Conservation (phyloP, 1,140 invertebrate genomes). For the Drosophila miranda region DNA sequence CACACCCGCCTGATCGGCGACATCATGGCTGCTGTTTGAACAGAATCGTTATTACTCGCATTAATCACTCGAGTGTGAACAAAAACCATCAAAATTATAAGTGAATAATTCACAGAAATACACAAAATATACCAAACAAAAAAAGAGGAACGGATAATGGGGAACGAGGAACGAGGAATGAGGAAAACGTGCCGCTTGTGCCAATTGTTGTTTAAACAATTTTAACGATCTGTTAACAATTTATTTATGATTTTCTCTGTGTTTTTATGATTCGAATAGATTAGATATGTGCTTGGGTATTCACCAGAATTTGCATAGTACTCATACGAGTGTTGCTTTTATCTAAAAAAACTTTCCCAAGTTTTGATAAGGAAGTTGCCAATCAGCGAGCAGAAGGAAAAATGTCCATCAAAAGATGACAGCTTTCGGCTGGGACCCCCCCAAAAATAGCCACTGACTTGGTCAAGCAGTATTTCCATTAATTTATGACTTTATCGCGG, state of each 20-base stretch:
- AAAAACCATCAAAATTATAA: constrained; percentile 13
- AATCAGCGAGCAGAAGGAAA: constrained; percentile 5
- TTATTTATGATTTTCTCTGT: constrained; percentile 13
- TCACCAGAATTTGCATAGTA: constrained; percentile 44
- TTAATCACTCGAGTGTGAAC: constrained; percentile 28
- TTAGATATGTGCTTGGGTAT: constrained; percentile 28
- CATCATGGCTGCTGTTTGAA: constrained; percentile 33
- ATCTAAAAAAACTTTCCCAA: constrained; percentile 30
- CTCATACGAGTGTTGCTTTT: constrained; percentile 12
- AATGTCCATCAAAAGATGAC: constrained; percentile 19
- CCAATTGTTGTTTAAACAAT: constrained; percentile 12
- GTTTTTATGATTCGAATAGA: constrained; percentile 25
- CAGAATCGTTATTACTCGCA: constrained; percentile 3
- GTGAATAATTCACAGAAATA: constrained; percentile 2
- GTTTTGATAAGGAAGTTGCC: constrained; percentile 36
- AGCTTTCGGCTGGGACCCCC: background rate
- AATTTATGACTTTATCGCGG: constrained; percentile 8
- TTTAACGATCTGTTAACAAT: constrained; percentile 33
- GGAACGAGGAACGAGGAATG: no score
- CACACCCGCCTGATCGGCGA: constrained; percentile 10
- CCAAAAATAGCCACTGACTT: constrained; percentile 29
- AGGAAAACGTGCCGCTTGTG: constrained; percentile 31
- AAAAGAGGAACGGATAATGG: no score
- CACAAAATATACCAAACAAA: no score
- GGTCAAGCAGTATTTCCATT: constrained; percentile 13